Percentiles rank a stretch among this genome's conserved stretches.
Evolutionary conservation across 2,797 vertebrate genomes (phyloP).

Genomic region (Selene dorsalis): DNA sequence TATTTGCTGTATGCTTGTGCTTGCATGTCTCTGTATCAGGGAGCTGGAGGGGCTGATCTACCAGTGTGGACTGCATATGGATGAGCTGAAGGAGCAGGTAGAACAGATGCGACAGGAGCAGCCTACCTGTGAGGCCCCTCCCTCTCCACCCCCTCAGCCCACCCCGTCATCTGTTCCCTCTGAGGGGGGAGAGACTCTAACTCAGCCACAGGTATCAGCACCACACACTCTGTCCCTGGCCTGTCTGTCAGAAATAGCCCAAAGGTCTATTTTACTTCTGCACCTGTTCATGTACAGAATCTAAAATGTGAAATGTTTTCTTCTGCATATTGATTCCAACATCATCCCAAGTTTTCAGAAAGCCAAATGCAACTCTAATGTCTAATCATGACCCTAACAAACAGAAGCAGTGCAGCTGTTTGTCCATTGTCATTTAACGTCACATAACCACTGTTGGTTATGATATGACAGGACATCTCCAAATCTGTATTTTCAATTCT

Average conservation of each 20-base stretch:
- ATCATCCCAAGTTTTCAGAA: neutral
- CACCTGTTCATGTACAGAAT: neutral
- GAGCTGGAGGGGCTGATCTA: constrained; percentile 90
- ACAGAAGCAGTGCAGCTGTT: neutral
- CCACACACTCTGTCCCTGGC: neutral
- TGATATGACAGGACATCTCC: constrained; percentile 7
- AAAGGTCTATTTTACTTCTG: neutral
- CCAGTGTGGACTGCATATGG: constrained; percentile 85
- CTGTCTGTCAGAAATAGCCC: neutral
- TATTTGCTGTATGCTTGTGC: neutral
- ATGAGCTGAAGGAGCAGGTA: constrained; percentile 87
- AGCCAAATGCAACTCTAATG: neutral
- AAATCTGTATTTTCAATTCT: neutral
- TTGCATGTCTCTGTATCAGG: constrained; percentile 74
- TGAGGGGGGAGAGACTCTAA: constrained; percentile 42
- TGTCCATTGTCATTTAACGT: neutral
- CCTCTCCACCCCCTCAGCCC: constrained; percentile 17
- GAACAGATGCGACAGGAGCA: constrained; percentile 61
- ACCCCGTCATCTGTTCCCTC: constrained; percentile 24
- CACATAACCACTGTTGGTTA: neutral
- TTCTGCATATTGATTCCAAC: neutral
- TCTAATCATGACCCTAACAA: neutral
- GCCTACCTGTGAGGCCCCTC: constrained; percentile 11
- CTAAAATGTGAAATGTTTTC: neutral
- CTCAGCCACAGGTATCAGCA: constrained; percentile 70